Evolutionary conservation across 92 coral and sea anemone species (phyloP).

Genomic region (Porites rus): DNA sequence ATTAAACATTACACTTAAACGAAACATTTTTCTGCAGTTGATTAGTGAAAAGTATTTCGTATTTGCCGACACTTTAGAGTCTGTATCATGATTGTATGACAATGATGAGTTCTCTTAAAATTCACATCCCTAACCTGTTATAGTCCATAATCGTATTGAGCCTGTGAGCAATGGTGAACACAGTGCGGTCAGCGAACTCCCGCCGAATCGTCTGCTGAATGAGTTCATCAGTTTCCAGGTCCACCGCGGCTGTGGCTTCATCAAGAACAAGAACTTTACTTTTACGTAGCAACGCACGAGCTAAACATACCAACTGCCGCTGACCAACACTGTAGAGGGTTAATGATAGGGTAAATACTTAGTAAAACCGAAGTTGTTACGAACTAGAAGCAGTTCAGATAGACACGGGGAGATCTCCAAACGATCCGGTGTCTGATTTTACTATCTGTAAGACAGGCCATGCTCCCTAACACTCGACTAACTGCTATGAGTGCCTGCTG

Average conservation of each 20-base stretch:
- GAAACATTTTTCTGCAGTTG: no score
- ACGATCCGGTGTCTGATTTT: no score
- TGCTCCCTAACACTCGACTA: no score
- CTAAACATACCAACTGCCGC: constrained; percentile 95
- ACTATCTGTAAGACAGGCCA: no score
- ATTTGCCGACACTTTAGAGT: no score
- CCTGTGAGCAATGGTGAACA: constrained; percentile 94
- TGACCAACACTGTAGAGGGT: constrained; percentile 84
- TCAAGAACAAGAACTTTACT: constrained; percentile 91
- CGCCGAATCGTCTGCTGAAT: constrained; percentile 92
- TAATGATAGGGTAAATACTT: background rate
- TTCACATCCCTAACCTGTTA: constrained; percentile 63
- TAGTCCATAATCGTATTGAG: constrained; percentile 96
- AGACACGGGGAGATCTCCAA: no score
- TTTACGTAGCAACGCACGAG: constrained; percentile 93
- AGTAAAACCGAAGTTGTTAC: no score
- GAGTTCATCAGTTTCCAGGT: constrained; percentile 97
- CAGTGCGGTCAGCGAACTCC: constrained; percentile 96
- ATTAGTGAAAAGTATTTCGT: no score
- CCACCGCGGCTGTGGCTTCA: constrained; percentile 99
- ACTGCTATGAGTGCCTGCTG: no score
- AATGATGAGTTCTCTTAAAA: background rate
- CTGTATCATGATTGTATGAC: no score
- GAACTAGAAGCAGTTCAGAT: no score
- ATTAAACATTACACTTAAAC: no score